phyloP scores from a whole-genome alignment of 2,888 invertebrate species.

The Drosophila subsilvestris region DNA sequence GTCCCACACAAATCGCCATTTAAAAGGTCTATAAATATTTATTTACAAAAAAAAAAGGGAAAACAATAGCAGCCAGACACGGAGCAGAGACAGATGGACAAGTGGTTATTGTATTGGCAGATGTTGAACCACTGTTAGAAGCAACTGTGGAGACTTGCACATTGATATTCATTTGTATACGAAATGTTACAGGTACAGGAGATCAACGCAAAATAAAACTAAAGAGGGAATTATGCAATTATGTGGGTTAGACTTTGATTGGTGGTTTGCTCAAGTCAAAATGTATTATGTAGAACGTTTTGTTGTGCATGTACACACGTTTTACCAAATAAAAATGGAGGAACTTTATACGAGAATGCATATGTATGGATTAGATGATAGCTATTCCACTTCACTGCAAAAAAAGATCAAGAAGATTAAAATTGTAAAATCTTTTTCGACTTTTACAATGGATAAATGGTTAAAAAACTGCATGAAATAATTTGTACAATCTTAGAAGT shows the following conservation, averaged over 20 bases:
- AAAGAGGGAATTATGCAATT: not conserved
- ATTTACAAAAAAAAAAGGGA: constrained; percentile 47
- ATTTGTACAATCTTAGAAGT: no score
- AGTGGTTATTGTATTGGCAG: constrained; percentile 6
- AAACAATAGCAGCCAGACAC: constrained; percentile 6
- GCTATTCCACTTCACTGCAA: no score
- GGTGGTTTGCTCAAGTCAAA: not conserved
- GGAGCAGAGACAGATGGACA: not conserved
- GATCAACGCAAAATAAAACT: not conserved
- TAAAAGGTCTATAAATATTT: constrained; percentile 71
- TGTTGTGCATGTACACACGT: no score
- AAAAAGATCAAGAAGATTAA: no score
- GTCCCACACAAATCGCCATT: constrained; percentile 57
- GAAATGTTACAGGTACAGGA: not conserved
- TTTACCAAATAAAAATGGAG: no score
- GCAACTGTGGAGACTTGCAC: constrained; percentile 18
- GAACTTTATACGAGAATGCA: no score
- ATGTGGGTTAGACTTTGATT: not conserved
- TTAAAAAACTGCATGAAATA: no score
- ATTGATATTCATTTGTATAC: constrained; percentile 9
- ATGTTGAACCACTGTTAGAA: not conserved
- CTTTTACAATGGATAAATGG: no score
- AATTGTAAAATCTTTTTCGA: no score
- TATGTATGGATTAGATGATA: no score
- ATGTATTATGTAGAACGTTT: no score